Evolutionary conservation across 2,113 vertebrate genomes (phyloP).

Genomic region (Columba janthina): DNA sequence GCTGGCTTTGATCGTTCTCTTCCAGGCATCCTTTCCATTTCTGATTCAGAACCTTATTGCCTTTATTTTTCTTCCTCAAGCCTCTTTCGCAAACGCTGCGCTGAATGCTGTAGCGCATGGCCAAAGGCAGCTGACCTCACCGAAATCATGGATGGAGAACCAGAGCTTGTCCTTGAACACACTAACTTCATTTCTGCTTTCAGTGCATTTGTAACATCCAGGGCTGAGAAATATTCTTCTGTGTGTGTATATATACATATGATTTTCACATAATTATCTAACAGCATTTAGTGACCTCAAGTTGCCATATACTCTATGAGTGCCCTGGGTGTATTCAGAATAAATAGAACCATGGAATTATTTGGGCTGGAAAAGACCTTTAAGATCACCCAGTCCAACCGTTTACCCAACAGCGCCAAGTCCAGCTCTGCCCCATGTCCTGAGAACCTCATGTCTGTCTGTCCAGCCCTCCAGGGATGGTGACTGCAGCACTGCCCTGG

Average conservation of each 20-base stretch:
- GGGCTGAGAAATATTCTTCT: neutral
- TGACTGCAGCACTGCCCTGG: no score
- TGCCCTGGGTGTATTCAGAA: neutral
- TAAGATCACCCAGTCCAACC: no score
- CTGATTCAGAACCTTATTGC: neutral
- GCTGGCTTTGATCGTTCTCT: neutral
- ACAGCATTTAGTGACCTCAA: neutral
- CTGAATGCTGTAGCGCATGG: neutral
- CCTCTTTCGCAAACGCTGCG: rapidly evolving
- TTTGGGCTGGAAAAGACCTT: no score
- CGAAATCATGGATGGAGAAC: neutral
- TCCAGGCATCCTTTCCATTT: neutral
- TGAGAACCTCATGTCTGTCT: no score
- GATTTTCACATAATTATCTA: neutral
- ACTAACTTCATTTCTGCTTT: neutral
- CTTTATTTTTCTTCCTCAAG: neutral
- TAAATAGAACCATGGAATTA: no score
- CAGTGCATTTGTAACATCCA: rapidly evolving
- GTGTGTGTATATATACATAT: rapidly evolving
- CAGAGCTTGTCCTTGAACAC: rapidly evolving
- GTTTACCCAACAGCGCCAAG: no score
- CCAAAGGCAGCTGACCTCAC: neutral
- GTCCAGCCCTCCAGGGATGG: no score
- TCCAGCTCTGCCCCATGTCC: no score
- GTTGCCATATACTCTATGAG: neutral